phyloP scores from a whole-genome alignment of 2,888 invertebrate genomes.

The Dryobotodes eremita region DNA sequence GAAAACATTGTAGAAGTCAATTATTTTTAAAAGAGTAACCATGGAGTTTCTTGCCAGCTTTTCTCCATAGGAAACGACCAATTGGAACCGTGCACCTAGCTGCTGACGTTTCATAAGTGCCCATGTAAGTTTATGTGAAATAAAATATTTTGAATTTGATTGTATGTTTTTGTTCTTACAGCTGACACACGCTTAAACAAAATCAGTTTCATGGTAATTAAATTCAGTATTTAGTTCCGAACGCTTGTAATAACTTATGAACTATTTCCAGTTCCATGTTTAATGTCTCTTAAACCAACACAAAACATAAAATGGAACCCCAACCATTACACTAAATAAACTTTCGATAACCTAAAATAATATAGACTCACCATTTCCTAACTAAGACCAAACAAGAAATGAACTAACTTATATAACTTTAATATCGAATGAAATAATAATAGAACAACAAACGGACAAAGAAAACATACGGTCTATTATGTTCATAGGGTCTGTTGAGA shows the following conservation, averaged over 20 bases:
- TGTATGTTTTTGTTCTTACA: background rate
- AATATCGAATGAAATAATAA: constrained; percentile 58
- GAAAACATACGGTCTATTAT: constrained; percentile 36
- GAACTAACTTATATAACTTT: constrained; percentile 16
- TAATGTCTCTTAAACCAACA: constrained; percentile 18
- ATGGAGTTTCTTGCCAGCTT: no score
- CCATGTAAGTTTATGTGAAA: no score
- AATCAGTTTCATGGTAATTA: background rate
- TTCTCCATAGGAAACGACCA: no score
- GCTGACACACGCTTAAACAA: background rate
- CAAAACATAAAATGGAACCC: constrained; percentile 14
- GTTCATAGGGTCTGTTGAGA: background rate
- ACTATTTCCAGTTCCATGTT: background rate
- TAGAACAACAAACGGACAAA: constrained; percentile 51
- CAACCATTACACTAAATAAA: constrained; percentile 25
- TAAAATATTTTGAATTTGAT: no score
- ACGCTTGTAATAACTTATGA: background rate
- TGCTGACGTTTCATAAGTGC: no score
- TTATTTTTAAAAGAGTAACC: no score
- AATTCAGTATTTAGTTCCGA: constrained; percentile 4
- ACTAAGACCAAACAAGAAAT: constrained; percentile 42
- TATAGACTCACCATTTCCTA: constrained; percentile 40
- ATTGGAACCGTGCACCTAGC: no score
- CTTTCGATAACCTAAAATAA: constrained; percentile 47
- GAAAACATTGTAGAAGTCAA: no score